Base-by-base conservation (phyloP, 2,113 vertebrate genomes). In the Percopsis transmontana region DNA sequence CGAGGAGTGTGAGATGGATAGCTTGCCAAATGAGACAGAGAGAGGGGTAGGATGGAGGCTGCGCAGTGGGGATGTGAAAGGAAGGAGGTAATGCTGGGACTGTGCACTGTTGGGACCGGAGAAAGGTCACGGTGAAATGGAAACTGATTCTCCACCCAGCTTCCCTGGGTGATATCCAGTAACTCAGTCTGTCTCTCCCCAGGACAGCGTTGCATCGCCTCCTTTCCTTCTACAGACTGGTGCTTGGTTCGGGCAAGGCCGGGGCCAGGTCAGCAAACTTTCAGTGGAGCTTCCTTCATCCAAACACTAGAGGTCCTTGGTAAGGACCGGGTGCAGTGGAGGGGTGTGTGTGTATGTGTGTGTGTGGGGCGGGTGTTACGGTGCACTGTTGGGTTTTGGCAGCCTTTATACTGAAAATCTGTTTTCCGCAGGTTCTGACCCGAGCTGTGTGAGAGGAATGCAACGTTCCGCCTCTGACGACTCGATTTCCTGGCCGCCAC, bases 141-240 rank as follows among this genome's bases (percentile, higher is more conserved):
- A 92, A 94, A 92, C 89, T 85, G 88, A 92, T 93, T 94, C 93
- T 87, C 91, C 91, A 90, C 89, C 85, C 85, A 69, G 38, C 82
- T 90, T 94, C 94, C 76, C 79, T 65, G 67, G 94, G 93, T 92
- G 89, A 93, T 92, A 92, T 93, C 90, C 93, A 93, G 92, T 95
- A 95, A 94, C 91, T 91, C 85, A 92, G 92, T 85, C 81, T 65
- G 83, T 86, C 91, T 92, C 89, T 91, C 91, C 91, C 91, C 71
- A 82, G 84, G 79, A 91, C 87, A 41, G 61, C 16, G 18, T 52
- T 66, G 64, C 56, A 41, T 63, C 56, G 58, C 57, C 56, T 82
- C 67, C 63, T 62, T 58, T 71, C 58, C 40, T 13, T 5, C 53
- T 21, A 20, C 41, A 83, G 84, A 84, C 55, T 90, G 85, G 90